Percentiles rank a stretch among this genome's conserved stretches.
Evolutionary conservation across 64 coral and sea anemone species (phyloP).

Genomic region (Acropora tenuis): DNA sequence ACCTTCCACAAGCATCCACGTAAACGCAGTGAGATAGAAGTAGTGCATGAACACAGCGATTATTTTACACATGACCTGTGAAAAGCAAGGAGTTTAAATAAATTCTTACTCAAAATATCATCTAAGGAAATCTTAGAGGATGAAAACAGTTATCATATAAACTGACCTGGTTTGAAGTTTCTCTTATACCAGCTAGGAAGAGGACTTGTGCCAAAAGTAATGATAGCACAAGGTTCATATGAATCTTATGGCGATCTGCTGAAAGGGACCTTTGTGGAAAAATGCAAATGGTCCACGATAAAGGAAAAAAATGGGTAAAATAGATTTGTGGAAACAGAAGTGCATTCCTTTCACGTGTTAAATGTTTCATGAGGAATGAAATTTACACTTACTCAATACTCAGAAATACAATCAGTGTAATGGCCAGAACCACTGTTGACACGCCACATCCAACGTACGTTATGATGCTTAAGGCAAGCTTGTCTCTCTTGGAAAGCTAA

Average conservation of each 20-base stretch:
- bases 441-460: slow-evolving; percentile 61
- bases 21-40: slow-evolving; percentile 47
- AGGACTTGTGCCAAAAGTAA: slow-evolving; percentile 38
- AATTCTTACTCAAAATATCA: no score
- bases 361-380: no score
- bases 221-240: slow-evolving; percentile 38
- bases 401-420: slow-evolving; percentile 55
- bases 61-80: slow-evolving; percentile 33
- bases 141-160: not conserved
- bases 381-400: slow-evolving; percentile 52
- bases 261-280: slow-evolving; percentile 31
- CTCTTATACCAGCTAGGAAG: slow-evolving; percentile 50
- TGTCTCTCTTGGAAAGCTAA: slow-evolving; percentile 8
- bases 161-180: slow-evolving; percentile 25
- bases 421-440: slow-evolving; percentile 42
- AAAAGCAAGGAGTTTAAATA: not conserved
- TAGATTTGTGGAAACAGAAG: no score
- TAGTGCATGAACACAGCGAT: slow-evolving; percentile 51
- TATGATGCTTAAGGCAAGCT: slow-evolving; percentile 34
- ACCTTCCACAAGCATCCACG: slow-evolving; percentile 66
- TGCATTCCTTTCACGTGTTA: no score
- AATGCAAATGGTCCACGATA: no score
- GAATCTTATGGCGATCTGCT: slow-evolving; percentile 49
- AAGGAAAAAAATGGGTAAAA: no score
- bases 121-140: not conserved